phyloP scores from a whole-genome alignment of 1,140 invertebrate genomes.

The Triops longicaudatus region DNA sequence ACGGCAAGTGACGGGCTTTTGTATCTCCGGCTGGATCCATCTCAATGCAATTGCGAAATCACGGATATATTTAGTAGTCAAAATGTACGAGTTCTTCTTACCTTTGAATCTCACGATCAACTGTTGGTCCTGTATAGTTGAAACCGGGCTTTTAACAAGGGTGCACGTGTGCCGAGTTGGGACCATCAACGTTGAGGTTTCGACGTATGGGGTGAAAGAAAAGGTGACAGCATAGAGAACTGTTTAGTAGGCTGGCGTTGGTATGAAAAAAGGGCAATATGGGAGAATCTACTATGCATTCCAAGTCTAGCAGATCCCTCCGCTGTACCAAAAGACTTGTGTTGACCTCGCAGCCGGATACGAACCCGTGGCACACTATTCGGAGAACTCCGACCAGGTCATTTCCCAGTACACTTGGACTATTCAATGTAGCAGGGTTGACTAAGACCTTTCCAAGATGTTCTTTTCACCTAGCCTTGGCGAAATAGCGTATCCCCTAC shows the following conservation, averaged over 20 bases:
- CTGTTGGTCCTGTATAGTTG: not conserved
- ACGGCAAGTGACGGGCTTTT: conserved; percentile 4
- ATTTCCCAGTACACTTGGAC: conserved; percentile 1
- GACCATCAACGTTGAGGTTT: not conserved
- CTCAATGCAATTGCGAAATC: not conserved
- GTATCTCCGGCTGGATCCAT: not conserved
- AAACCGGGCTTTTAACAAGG: conserved; percentile 4
- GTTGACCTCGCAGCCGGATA: not conserved
- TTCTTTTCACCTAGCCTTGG: not conserved
- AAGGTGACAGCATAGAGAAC: not conserved
- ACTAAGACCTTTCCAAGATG: not conserved
- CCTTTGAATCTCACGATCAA: conserved; percentile 6
- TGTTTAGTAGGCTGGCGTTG: not conserved
- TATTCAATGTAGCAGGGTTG: not conserved
- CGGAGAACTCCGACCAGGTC: not conserved
- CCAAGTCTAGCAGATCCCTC: not conserved
- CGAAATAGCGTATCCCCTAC: too few species aligned
- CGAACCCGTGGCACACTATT: not conserved
- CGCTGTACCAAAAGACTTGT: not conserved
- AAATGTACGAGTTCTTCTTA: not conserved
- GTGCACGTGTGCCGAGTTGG: not conserved
- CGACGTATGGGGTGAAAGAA: not conserved
- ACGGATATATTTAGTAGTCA: not conserved
- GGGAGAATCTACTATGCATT: not conserved
- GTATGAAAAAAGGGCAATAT: not conserved